Percentiles rank a stretch among this genome's conserved stretches.
Conservation (phyloP, 2,888 invertebrate species). For the Phasia obesa region DNA sequence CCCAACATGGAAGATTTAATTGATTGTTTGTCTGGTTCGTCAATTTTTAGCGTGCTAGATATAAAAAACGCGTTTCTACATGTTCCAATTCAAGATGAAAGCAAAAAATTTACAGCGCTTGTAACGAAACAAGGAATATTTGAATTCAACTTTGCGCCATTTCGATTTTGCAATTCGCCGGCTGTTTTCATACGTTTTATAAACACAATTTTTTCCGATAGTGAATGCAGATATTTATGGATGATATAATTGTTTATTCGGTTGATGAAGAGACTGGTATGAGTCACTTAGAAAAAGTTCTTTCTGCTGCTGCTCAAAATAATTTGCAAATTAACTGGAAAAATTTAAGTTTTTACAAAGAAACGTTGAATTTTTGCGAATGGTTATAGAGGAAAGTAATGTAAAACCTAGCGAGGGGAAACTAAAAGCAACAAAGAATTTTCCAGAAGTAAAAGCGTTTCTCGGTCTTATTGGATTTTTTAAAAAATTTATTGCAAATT, state of each 20-base stretch:
- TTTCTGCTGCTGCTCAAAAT: conserved; percentile 50
- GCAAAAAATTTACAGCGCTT: conserved; percentile 51
- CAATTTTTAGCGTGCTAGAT: conserved; percentile 50
- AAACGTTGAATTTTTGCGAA: conserved; percentile 60
- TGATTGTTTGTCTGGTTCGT: conserved; percentile 28
- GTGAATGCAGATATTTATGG: conserved; percentile 63
- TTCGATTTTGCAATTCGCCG: conserved; percentile 62
- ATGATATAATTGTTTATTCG: conserved; percentile 65
- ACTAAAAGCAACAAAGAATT: conserved; percentile 41
- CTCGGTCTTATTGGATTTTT: conserved; percentile 65
- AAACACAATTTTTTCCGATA: conserved; percentile 58
- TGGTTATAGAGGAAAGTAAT: conserved; percentile 52
- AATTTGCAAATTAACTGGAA: conserved; percentile 69
- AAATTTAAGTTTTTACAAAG: conserved; percentile 66
- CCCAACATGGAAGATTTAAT: conserved; percentile 57
- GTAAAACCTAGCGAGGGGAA: conserved; percentile 58
- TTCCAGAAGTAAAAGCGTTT: conserved; percentile 53
- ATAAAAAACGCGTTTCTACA: conserved; percentile 66
- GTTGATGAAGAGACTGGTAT: conserved; percentile 56
- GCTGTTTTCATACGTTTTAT: conserved; percentile 59
- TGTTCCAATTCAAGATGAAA: conserved; percentile 56
- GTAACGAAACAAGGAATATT: conserved; percentile 47
- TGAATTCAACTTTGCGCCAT: conserved; percentile 49
- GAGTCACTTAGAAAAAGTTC: conserved; percentile 42
- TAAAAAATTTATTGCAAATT: conserved; percentile 53